These are phyloP conservation scores for Bradysia coprophila DNA, from an alignment of 1,140 invertebrate species.

Conservation along the genomic window DNA sequence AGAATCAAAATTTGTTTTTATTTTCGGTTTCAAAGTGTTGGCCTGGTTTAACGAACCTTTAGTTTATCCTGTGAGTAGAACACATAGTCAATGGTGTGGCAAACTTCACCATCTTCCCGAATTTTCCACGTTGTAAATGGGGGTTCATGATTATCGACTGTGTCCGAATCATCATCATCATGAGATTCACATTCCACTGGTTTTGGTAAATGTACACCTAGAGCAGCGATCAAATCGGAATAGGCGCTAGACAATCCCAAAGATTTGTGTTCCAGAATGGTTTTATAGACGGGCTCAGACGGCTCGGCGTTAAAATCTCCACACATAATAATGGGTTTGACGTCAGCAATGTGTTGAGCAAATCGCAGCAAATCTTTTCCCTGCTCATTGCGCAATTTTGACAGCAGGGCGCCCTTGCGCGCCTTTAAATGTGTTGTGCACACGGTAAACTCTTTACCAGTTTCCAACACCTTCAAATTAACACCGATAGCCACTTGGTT, in stretches of 20 bases:
- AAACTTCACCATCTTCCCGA: slow-evolving; percentile 46
- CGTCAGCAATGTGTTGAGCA: slow-evolving; percentile 28
- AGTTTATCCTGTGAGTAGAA: slow-evolving; percentile 42
- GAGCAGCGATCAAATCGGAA: slow-evolving; percentile 16
- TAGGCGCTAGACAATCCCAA: slow-evolving; percentile 30
- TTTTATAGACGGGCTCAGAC: slow-evolving; percentile 46
- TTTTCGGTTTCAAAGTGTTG: neutral
- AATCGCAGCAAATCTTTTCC: slow-evolving; percentile 50
- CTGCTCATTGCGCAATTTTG: slow-evolving; percentile 52
- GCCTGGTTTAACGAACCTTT: slow-evolving; percentile 16
- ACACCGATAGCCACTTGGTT: slow-evolving; percentile 52
- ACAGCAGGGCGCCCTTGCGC: slow-evolving; percentile 42
- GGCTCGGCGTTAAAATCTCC: slow-evolving; percentile 71
- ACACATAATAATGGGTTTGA: slow-evolving; percentile 41
- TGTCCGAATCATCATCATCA: neutral
- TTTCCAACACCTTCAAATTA: slow-evolving; percentile 30
- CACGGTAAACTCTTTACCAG: slow-evolving; percentile 40
- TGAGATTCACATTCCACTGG: neutral
- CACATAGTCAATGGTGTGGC: slow-evolving; percentile 64
- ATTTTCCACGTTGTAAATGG: slow-evolving; percentile 66
- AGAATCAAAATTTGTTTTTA: neutral
- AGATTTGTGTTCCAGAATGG: slow-evolving; percentile 27
- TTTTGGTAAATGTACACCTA: neutral
- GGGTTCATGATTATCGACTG: slow-evolving; percentile 34
- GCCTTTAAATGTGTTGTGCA: slow-evolving; percentile 64